Conservation (phyloP, 2,113 vertebrate genomes). For the Percina caprodes region DNA sequence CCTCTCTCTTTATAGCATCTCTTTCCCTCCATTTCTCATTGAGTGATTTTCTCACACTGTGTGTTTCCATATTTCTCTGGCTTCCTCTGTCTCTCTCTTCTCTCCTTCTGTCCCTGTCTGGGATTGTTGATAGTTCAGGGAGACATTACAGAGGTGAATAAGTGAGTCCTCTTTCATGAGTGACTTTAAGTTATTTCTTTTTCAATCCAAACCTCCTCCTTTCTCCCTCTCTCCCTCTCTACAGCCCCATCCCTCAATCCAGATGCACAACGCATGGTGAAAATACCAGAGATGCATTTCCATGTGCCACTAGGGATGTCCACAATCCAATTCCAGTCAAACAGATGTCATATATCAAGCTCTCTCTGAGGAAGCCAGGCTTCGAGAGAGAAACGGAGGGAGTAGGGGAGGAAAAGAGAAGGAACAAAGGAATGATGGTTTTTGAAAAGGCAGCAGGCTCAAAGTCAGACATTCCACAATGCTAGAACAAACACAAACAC, state of each 20-base stretch:
- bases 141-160: conserved; percentile 26
- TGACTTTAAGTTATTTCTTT: conserved; percentile 36
- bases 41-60: conserved; percentile 34
- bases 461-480: conserved; percentile 59
- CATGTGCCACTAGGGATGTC: conserved; percentile 76
- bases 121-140: conserved; percentile 13
- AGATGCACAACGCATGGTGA: conserved; percentile 59
- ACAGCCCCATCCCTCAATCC: conserved; percentile 36
- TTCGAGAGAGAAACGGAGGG: conserved; percentile 39
- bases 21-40: conserved; percentile 47
- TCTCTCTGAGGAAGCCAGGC: conserved; percentile 69
- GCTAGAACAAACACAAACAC: conserved; percentile 23
- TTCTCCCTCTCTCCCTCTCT: conserved; percentile 12
- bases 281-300: conserved; percentile 72
- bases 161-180: conserved; percentile 12
- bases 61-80: conserved; percentile 31
- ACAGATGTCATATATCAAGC: conserved; percentile 85
- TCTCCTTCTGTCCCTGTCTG: conserved; percentile 24
- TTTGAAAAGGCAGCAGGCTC: conserved; percentile 60
- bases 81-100: not conserved
- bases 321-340: conserved; percentile 78
- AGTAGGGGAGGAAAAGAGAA: conserved; percentile 31
- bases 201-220: conserved; percentile 28
- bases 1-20: conserved; percentile 53
- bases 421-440: conserved; percentile 74